Conservation (phyloP, 2,888 invertebrate genomes). For the Taenaris catops region DNA sequence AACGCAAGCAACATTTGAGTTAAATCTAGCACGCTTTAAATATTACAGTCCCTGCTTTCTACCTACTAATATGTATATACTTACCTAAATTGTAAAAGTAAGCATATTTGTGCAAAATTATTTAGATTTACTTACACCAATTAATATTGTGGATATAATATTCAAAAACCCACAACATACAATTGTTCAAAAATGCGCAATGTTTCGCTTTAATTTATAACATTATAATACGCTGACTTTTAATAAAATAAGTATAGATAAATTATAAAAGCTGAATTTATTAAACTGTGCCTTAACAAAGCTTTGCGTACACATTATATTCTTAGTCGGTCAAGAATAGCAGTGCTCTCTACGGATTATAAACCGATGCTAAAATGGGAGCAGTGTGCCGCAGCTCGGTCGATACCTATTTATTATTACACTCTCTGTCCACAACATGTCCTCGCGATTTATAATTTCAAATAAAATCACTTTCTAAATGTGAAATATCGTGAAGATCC, state of each 20-base stretch:
- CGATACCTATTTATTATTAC: slow-evolving; percentile 30
- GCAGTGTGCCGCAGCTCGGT: slow-evolving; percentile 21
- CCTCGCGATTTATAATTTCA: slow-evolving; percentile 13
- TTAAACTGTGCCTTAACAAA: slow-evolving; percentile 2
- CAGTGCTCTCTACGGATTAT: slow-evolving; percentile 10
- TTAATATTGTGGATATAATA: too few relatives aligned
- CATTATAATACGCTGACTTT: background rate
- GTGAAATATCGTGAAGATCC: too few relatives aligned
- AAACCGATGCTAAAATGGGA: slow-evolving; percentile 24
- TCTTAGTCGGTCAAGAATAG: slow-evolving; percentile 16
- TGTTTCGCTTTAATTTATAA: background rate
- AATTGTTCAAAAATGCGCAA: too few relatives aligned
- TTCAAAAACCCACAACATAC: too few relatives aligned
- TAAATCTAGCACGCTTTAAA: too few relatives aligned
- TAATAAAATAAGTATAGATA: background rate
- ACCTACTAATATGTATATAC: too few relatives aligned
- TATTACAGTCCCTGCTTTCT: too few relatives aligned
- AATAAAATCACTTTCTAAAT: too few relatives aligned
- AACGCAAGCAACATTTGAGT: too few relatives aligned
- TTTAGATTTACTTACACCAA: too few relatives aligned
- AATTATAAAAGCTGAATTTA: slow-evolving; percentile 2
- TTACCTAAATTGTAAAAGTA: too few relatives aligned
- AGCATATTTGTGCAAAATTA: too few relatives aligned
- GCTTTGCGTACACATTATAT: slow-evolving; percentile 10
- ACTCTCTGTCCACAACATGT: slow-evolving; percentile 11